Evolutionary conservation across 30 jellyfish, hydroid and myxozoan species (phyloP).

Genomic region (Hydractinia echinata): DNA sequence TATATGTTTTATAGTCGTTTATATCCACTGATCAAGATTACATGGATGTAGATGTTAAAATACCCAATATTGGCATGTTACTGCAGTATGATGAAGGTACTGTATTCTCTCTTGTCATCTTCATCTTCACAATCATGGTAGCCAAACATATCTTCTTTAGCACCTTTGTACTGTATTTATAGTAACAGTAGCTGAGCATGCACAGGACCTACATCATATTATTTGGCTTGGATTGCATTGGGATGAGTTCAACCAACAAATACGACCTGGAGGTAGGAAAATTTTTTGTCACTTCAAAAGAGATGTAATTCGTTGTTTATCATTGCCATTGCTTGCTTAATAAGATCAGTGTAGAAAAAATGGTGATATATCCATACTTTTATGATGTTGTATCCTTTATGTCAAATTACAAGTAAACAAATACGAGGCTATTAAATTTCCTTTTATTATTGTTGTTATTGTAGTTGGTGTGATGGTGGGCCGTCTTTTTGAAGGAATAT

Average conservation of each 20-base stretch:
- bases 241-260: conserved; percentile 36
- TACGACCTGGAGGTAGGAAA: conserved; percentile 19
- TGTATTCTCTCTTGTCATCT: no score
- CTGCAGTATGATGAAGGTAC: conserved; percentile 64
- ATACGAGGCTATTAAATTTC: no score
- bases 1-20: conserved; percentile 41
- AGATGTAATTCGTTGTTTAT: no score
- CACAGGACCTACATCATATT: conserved; percentile 33
- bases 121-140: no score
- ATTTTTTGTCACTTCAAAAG: no score
- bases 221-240: conserved; percentile 52
- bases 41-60: conserved; percentile 32
- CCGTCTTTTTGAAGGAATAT: conserved; percentile 48
- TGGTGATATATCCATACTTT: no score
- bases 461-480: conserved; percentile 56
- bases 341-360: no score
- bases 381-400: no score
- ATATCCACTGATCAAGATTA: conserved; percentile 52
- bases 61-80: conserved; percentile 42
- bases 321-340: no score
- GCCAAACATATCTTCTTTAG: background rate
- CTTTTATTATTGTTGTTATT: background rate
- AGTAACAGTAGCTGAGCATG: conserved; percentile 40
- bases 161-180: background rate
- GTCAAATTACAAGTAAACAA: no score